A percentile compares a stretch with the other conserved stretches of the same genome.
These are phyloP conservation scores for Pissodes strobi DNA, from an alignment of 1,140 invertebrate genomes.

Conservation along the genomic window DNA sequence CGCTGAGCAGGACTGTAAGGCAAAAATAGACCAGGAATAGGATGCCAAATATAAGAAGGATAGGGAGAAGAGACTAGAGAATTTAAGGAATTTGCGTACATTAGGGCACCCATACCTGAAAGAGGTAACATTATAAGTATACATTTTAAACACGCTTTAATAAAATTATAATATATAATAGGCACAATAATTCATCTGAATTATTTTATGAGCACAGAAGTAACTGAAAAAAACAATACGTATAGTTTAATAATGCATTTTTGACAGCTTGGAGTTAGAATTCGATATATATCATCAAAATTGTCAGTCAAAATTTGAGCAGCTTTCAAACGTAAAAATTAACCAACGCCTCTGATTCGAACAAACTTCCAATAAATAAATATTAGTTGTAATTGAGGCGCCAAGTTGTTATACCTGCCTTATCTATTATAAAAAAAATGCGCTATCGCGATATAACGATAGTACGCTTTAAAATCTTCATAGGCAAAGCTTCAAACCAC, in stretches of 20 bases:
- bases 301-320: too few relatives aligned
- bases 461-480: too few relatives aligned
- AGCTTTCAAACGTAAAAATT: too few relatives aligned
- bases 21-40: slow-evolving; percentile 51
- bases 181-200: background rate
- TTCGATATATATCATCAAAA: too few relatives aligned
- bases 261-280: too few relatives aligned
- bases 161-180: background rate
- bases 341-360: too few relatives aligned
- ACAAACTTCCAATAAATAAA: too few relatives aligned
- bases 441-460: too few relatives aligned
- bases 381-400: too few relatives aligned
- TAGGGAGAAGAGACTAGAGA: slow-evolving; percentile 52
- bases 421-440: too few relatives aligned
- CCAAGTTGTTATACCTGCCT: too few relatives aligned
- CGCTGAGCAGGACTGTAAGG: slow-evolving; percentile 52
- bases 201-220: background rate
- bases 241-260: background rate
- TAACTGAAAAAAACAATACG: background rate
- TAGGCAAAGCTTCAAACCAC: too few relatives aligned
- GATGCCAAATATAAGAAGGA: slow-evolving; percentile 57
- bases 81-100: slow-evolving; percentile 54
- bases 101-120: slow-evolving; percentile 54
- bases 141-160: background rate
- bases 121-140: slow-evolving; percentile 19